Percentiles rank a stretch among this genome's conserved stretches.
phyloP scores from a whole-genome alignment of 2,113 vertebrate species.

The Gymnorhina tibicen region DNA sequence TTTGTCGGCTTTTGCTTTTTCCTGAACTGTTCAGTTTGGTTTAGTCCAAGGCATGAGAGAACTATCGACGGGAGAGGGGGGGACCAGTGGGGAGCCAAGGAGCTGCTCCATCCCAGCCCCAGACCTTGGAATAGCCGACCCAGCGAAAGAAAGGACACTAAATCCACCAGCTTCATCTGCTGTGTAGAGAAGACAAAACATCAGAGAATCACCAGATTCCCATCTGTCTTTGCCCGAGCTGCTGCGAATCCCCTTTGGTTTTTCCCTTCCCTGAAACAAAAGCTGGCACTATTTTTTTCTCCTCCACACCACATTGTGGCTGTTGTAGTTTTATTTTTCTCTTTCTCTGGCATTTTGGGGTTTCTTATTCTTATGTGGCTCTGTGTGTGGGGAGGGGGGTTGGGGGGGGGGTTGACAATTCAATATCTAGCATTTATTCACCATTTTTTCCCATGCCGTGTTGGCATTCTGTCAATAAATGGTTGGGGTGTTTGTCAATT shows the following conservation, averaged over 20 bases:
- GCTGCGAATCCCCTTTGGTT: not conserved
- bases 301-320: not conserved
- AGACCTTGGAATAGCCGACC: not conserved
- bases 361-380: not conserved
- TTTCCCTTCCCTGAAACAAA: not conserved
- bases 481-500: not conserved
- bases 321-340: not conserved
- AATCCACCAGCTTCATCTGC: not conserved
- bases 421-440: not conserved
- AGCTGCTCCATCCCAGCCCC: not conserved
- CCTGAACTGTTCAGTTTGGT: not conserved
- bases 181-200: not conserved
- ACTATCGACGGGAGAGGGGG: rapidly evolving
- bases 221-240: not conserved
- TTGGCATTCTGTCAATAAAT: not conserved
- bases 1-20: rapidly evolving
- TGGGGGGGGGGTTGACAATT: not conserved
- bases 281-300: no score
- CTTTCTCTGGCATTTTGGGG: not conserved
- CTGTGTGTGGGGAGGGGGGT: not conserved
- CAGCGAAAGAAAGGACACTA: not conserved
- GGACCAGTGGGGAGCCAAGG: rapidly evolving
- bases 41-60: not conserved
- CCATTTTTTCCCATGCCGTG: not conserved
- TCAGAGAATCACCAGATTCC: not conserved